Base-by-base conservation (phyloP, 2,888 invertebrate genomes). In the Drosophila anomelani region DNA sequence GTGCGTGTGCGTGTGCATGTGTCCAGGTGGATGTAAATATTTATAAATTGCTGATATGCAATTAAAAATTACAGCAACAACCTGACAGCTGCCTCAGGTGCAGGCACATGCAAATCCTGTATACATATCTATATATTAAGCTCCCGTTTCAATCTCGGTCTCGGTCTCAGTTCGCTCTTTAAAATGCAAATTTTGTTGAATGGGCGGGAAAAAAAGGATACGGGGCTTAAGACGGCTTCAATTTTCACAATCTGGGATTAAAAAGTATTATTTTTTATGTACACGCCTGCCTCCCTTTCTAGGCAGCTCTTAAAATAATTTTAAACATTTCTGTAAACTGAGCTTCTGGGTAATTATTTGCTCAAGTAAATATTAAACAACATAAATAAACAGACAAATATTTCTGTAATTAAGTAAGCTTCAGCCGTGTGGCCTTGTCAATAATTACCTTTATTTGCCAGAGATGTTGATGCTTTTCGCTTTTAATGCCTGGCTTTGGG, bases 1-100 rank as follows among this genome's bases (percentile, higher is more conserved):
- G 20, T 26, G 29, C 23, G 20, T 20, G 20, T 20, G 20, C 20
- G 26, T 26, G 26, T 26, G 26, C 26, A 26, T 15, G 29, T 46
- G 64, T 47, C 20, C 26, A 36, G 38, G 59, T 59, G 49, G 59
- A 57, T 61, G 79, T 78, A 76, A 84, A 79, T 76, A 82, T 82
- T 81, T 78, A 78, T 78, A 66, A 71, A 72, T 70, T 70, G 57
- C 76, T 76, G 79, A 75, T 74, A 78, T 76, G 79, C 78, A 86
- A 83, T 86, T 86, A 86, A 81, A 81, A 78, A 81, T 70, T 76
- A 75, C 67, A 79, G 43, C 68, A 66, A 76, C 64, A 62, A 56
- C 46, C 61, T 80, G 77, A 81, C 79, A 84, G 70, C 62, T 80
- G 77, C 61, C 64, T 53, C 51, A 57, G 46, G 57, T 68, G 60